These are phyloP conservation scores for Gavialis gangeticus DNA, from an alignment of 2,113 vertebrate species.

Conservation along the genomic window DNA sequence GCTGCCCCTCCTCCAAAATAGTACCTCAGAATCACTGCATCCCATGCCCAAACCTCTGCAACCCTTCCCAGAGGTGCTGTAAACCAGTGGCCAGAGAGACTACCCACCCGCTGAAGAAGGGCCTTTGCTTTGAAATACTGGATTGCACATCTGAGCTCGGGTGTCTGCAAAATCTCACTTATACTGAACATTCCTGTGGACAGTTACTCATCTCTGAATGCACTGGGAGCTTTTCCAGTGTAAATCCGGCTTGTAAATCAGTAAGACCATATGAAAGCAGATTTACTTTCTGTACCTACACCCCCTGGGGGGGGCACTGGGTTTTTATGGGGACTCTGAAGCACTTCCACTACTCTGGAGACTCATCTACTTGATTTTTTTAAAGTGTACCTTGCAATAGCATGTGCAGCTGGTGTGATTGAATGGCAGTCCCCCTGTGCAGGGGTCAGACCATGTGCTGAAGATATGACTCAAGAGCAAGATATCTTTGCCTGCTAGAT, in stretches of 20 bases:
- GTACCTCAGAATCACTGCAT: not conserved
- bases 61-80: not conserved
- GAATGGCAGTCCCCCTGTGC: not conserved
- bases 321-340: not conserved
- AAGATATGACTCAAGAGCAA: not conserved
- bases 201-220: not conserved
- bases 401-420: not conserved
- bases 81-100: not conserved
- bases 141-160: not conserved
- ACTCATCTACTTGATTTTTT: rapidly evolving
- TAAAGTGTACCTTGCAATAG: not conserved
- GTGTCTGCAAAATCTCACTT: not conserved
- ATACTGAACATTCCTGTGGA: not conserved
- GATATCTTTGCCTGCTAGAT: not conserved
- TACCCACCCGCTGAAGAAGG: not conserved
- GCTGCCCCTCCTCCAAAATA: not conserved
- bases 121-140: not conserved
- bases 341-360: not conserved
- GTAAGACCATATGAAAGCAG: not conserved
- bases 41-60: not conserved
- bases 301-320: not conserved
- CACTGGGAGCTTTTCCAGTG: not conserved
- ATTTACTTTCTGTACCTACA: not conserved
- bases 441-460: not conserved
- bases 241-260: constrained; percentile 11